Conservation (phyloP, 2,797 vertebrate species). For the Karalla daura region DNA sequence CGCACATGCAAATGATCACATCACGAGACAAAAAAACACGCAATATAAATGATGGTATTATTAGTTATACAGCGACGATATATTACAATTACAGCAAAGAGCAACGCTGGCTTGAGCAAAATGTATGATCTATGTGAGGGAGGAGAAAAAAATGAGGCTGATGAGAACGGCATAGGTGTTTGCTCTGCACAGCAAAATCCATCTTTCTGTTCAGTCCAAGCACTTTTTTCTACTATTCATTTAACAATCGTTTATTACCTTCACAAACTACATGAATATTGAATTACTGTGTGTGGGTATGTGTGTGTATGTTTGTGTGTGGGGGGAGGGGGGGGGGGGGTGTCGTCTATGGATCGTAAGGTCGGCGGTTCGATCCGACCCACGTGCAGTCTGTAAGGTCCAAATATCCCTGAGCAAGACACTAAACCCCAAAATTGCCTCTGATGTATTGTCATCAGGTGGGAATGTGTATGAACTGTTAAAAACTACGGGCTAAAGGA, state of each 20-base stretch:
- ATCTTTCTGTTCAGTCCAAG: slow-evolving; percentile 57
- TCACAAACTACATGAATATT: too few relatives aligned
- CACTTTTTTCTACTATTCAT: slow-evolving; percentile 43
- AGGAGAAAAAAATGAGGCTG: slow-evolving; percentile 65
- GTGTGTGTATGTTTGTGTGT: too few relatives aligned
- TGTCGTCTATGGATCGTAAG: too few relatives aligned
- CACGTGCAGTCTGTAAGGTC: too few relatives aligned
- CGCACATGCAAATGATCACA: slow-evolving; percentile 80
- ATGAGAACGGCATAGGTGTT: slow-evolving; percentile 67
- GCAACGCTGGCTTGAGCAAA: slow-evolving; percentile 60
- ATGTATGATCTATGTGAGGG: slow-evolving; percentile 67
- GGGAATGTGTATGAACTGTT: too few relatives aligned
- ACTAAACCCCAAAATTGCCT: too few relatives aligned
- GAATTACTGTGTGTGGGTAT: too few relatives aligned
- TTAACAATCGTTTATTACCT: slow-evolving; percentile 60
- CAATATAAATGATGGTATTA: slow-evolving; percentile 84
- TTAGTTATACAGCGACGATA: slow-evolving; percentile 71
- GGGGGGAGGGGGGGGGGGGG: too few relatives aligned
- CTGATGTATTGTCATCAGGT: too few relatives aligned
- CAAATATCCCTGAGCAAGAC: too few relatives aligned
- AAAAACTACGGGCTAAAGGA: too few relatives aligned
- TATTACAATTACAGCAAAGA: slow-evolving; percentile 78
- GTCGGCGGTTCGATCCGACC: too few relatives aligned
- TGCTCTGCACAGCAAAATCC: slow-evolving; percentile 58
- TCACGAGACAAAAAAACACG: slow-evolving; percentile 74